phyloP scores from a whole-genome alignment of 2,797 vertebrate species.

The Cygnus olor region DNA sequence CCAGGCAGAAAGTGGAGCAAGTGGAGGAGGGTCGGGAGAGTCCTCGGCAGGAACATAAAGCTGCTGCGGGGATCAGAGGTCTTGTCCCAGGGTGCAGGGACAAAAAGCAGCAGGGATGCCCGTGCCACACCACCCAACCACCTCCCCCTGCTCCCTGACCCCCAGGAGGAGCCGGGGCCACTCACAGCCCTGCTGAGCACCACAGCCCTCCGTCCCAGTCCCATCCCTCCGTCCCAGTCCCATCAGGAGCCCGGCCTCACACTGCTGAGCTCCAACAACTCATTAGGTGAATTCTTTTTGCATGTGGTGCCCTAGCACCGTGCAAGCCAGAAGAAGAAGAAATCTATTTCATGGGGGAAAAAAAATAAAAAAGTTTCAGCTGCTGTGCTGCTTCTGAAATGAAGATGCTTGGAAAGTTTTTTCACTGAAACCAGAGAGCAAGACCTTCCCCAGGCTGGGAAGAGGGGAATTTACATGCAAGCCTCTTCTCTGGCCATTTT shows the following conservation, averaged over 20 bases:
- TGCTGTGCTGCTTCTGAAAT: neutral
- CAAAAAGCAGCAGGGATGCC: no score
- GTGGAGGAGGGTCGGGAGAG: neutral
- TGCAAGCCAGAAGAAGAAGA: neutral
- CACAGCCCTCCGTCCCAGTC: no score
- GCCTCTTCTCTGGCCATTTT: slow-evolving; percentile 1
- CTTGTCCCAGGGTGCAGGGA: no score
- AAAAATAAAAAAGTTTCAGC: neutral
- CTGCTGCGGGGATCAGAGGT: neutral
- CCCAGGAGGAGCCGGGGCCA: no score
- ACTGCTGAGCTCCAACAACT: neutral
- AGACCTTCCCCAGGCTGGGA: neutral
- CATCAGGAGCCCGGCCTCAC: neutral
- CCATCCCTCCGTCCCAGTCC: no score
- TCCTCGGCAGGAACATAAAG: neutral
- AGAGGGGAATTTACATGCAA: neutral
- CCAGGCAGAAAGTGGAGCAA: neutral
- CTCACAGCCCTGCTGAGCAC: no score
- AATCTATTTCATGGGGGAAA: neutral
- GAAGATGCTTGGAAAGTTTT: neutral
- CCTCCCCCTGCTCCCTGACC: no score
- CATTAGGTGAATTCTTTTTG: slow-evolving; percentile 1
- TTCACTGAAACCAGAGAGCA: neutral
- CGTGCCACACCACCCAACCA: no score
- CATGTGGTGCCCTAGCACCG: neutral